Base-by-base conservation (phyloP, 2,888 invertebrate species). In the Helicoverpa assulta region DNA sequence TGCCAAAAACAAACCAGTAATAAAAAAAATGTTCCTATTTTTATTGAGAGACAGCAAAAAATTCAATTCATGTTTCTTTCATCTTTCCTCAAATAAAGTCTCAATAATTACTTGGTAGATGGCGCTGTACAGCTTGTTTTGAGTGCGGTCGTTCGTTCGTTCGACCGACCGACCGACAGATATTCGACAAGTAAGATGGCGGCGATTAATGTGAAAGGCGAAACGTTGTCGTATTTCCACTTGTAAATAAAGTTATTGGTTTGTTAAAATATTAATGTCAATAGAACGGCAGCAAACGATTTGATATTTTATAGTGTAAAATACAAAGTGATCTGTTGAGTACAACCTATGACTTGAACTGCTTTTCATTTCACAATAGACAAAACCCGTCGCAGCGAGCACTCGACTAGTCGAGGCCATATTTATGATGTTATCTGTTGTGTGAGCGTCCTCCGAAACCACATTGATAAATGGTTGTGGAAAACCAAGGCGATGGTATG, bases 141-240 rank as follows among this genome's bases (percentile, higher is more conserved):
- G 80, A 96, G 96, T 95, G 94, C 93, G 94, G 94, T 94, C 93
- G 92, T 94, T 95, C 93, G 40, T 40, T 40, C 47, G 92, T 94
- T 94, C 92, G 91, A 88, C 89, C 90, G 89, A 88, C 87, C 87
- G 89, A 88, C 87, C 87, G 90, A 89, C 88, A 87, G 90, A 94
- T 91, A 91, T 93, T 93, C 93, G 93, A 94, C 94, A 95, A 94
- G 95, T 96, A 96, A 96, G 96, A 97, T 97, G 97, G 97, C 97
- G 96, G 96, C 96, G 93, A 94, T 94, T 96, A 96, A 96, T 97
- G 96, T 96, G 96, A 96, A 96, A 96, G 96, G 96, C 95, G 95
- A 96, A 95, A 96, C 96, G 94, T 95, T 95, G 94, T 95, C 93
- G 86, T 92, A 94, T 90, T 93, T 92, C 89, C 88, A 91, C 89